These are phyloP conservation scores for Ennomos erosarius DNA, from an alignment of 2,888 invertebrate genomes.

Conservation along the genomic window DNA sequence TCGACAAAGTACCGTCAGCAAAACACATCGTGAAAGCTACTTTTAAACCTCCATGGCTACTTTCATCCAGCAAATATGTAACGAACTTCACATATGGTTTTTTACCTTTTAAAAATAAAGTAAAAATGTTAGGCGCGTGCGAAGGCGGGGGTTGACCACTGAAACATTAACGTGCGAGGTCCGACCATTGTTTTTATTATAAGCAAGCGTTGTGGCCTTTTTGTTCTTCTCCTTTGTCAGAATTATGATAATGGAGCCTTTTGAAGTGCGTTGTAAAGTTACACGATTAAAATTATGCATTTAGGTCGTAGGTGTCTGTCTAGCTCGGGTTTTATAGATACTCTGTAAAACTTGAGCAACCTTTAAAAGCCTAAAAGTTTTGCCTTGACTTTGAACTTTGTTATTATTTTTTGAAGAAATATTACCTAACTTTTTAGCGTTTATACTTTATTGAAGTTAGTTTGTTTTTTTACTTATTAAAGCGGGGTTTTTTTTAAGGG, in stretches of 20 bases:
- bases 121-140: conserved; percentile 50
- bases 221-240: conserved; percentile 62
- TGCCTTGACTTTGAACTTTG: too few species aligned
- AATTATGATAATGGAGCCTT: conserved; percentile 70
- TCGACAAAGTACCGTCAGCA: neutral
- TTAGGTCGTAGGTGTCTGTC: neutral
- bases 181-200: conserved; percentile 73
- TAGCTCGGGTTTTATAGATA: neutral
- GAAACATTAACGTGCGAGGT: conserved; percentile 67
- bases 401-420: too few species aligned
- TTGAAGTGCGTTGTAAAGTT: conserved; percentile 47
- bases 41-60: neutral
- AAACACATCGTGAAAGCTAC: conserved; percentile 11
- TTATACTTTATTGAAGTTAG: too few species aligned
- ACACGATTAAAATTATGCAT: conserved; percentile 27
- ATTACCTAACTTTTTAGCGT: too few species aligned
- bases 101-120: conserved; percentile 49
- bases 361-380: too few species aligned
- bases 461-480: too few species aligned
- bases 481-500: too few species aligned
- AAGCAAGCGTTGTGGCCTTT: conserved; percentile 65
- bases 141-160: conserved; percentile 53
- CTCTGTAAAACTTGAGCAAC: neutral
- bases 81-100: conserved; percentile 39
- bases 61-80: conserved; percentile 17